Evolutionary conservation across 2,888 invertebrate genomes (phyloP), one percentile per base, ranked within the genome.

Genomic region (Congeria kusceri): DNA sequence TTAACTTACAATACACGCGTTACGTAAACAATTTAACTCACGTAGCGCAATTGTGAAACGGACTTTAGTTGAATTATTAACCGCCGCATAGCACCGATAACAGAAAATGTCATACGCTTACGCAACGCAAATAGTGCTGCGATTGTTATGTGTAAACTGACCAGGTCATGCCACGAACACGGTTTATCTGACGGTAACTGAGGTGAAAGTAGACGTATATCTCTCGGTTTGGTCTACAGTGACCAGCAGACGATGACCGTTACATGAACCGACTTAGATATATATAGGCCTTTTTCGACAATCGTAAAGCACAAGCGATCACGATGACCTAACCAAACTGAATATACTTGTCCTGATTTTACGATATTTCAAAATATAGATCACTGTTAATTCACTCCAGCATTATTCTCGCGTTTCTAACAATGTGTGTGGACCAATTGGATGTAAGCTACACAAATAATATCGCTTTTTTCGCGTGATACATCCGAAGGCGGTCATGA

Each of bases 161-260:
- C 71, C 64, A 47, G 63, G 71, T 72, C 71, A 72, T 20, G 64
- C 20, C 58, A 46, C 3, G 63, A 23, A 20, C 64, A 27, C 46
- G 57, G 57, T 72, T 72, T 27, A 72, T 46, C 47, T 56, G 44
- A 27, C 63, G 71, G 71, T 72, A 72, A 46, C 15, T 57, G 53
- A 29, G 20, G 23, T 25, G 56, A 44, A 65, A 28, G 71, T 72
- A 72, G 28, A 64, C 58, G 63, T 63, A 25, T 29, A 32, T 13
- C 46, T 46, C 58, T 20, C 64, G 28, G 64, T 44, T 62, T 80
- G 77, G 73, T 76, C 80, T 65, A 44, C 66, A 27, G 46, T 77
- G 80, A 80, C 77, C 77, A 53, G 44, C 61, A 53, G 13, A 27
- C 47, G 23, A 29, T 80, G 80, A 70, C 80, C 80, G 80, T 61